Percentiles rank a stretch among this genome's conserved stretches.
phyloP scores from a whole-genome alignment of 2,113 vertebrate species.

The Pristiophorus japonicus region DNA sequence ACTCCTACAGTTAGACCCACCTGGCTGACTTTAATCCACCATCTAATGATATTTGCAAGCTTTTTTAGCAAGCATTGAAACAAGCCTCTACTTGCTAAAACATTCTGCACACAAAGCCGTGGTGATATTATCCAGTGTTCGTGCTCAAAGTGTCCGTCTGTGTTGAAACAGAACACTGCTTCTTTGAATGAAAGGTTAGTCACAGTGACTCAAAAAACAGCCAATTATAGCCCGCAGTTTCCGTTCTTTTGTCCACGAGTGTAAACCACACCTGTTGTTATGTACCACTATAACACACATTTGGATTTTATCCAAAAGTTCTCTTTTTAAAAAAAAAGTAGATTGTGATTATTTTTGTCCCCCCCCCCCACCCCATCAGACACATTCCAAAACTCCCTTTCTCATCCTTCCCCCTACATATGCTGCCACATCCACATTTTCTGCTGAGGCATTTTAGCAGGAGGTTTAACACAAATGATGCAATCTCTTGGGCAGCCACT shows the following conservation, averaged over 20 bases:
- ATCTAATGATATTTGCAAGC: neutral
- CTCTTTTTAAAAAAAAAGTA: too few species aligned
- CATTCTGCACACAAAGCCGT: neutral
- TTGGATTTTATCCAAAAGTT: slow-evolving; percentile 1
- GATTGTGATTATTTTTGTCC: too few species aligned
- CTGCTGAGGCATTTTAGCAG: neutral
- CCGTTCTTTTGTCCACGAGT: neutral
- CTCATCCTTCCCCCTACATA: neutral
- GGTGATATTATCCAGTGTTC: neutral
- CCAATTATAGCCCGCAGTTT: neutral
- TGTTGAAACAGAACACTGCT: neutral
- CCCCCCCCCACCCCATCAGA: too few species aligned
- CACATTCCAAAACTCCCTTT: neutral
- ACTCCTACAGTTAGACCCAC: too few species aligned
- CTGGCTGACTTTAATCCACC: neutral
- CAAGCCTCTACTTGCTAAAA: neutral
- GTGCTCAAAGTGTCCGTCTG: neutral
- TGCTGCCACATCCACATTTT: slow-evolving; percentile 29
- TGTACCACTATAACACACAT: neutral
- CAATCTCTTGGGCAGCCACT: neutral
- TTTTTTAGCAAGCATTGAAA: neutral
- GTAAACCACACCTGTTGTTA: slow-evolving; percentile 20
- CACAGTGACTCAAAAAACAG: neutral
- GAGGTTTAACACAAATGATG: neutral
- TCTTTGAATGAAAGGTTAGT: slow-evolving; percentile 9